Base-by-base conservation (phyloP, 2,113 vertebrate species). In the Puffinus mauretanicus region DNA sequence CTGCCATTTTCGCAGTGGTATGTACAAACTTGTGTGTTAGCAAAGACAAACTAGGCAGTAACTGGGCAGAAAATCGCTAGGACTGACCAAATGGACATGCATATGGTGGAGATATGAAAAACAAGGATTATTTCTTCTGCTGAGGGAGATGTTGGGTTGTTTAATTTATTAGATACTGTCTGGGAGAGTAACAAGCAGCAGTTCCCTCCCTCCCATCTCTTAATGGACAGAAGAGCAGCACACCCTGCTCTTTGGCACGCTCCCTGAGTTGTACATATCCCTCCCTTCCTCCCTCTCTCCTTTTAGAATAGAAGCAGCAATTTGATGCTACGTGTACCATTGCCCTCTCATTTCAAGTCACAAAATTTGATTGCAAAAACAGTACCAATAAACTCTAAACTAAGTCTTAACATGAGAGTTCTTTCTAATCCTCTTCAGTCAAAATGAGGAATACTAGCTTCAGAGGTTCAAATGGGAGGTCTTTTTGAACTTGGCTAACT, bases 251-350 rank as follows among this genome's bases (percentile, higher is more conserved):
- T 78, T 30, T 75, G 75, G 16, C 51, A 62, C 2, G 4, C 4
- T 82, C 7, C 5, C 5, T 84, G 95, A 58, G 9, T 4, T 73
- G 13, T 55, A 61, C 21, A 55, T 86, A 55, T 19, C 17, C 5
- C 27, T 51, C 36, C 1, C 9, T 86, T 76, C 26, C 7, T 61
- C 30, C 4, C 8, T 76, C 30, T 62, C 29, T 52, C 17, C 8
- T 61, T 85, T 75, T 85, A 46, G 32, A 85, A 82, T 1, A 55
- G 22, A 77, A 86, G 6, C 26, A 82, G 26, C 5, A 79, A 72
- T 62, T 58, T 80, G 13, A 51, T 11, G 27, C 11, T 18, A 11
- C 0, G 0, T 34, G 9, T 87, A 64, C 32, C 3, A 1, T 54
- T 62, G 11, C 3, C 29, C 6, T 71, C 21, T 62, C 3, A 75